These are phyloP conservation scores for Amiota minor DNA, from an alignment of 2,888 invertebrate species.

Conservation along the genomic window DNA sequence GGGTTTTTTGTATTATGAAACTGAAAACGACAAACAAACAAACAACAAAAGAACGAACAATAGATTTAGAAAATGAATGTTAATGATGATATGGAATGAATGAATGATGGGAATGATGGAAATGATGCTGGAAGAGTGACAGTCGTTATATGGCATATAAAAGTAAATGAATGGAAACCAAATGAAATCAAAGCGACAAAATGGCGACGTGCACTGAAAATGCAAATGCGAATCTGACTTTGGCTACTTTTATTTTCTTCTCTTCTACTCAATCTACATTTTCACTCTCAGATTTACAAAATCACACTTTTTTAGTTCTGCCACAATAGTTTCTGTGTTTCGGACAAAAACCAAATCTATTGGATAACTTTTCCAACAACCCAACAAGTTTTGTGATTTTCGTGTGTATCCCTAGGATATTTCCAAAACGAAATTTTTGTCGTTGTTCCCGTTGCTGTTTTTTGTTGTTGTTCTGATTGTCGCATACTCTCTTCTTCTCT, in stretches of 20 bases:
- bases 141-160: too few species aligned
- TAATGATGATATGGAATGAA: too few species aligned
- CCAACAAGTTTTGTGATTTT: neutral
- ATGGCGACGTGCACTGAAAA: neutral
- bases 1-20: constrained; percentile 42
- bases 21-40: constrained; percentile 41
- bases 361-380: too few species aligned
- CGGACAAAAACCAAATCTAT: too few species aligned
- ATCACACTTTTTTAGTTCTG: too few species aligned
- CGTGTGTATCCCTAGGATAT: constrained; percentile 13
- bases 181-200: neutral
- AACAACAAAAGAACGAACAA: constrained; percentile 28
- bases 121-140: too few species aligned
- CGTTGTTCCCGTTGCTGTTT: neutral
- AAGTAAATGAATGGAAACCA: neutral
- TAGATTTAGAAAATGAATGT: too few species aligned
- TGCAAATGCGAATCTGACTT: constrained; percentile 20
- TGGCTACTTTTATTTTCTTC: neutral
- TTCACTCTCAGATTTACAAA: too few species aligned
- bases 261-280: too few species aligned
- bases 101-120: too few species aligned
- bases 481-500: neutral
- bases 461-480: constrained; percentile 11
- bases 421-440: constrained; percentile 5
- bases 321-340: too few species aligned